Evolutionary conservation across 2,113 vertebrate genomes (phyloP).

Genomic region (Campylomormyrus numenius): DNA sequence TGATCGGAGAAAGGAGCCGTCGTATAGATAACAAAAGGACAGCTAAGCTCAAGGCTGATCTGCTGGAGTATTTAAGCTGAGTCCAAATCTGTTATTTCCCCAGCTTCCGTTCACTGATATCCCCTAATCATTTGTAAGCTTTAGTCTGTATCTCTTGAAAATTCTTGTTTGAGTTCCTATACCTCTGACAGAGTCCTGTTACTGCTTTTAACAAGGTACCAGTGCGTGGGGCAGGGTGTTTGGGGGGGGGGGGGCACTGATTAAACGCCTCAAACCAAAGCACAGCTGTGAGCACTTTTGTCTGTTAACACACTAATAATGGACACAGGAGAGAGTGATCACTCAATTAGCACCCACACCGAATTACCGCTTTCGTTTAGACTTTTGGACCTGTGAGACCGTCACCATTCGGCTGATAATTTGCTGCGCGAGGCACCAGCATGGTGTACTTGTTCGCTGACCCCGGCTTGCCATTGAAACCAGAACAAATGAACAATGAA

Average conservation of each 20-base stretch:
- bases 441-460: not conserved
- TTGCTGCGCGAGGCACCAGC: not conserved
- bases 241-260: slow-evolving; percentile 29
- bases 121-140: not conserved
- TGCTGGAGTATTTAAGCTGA: not conserved
- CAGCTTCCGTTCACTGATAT: not conserved
- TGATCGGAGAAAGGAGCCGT: not conserved
- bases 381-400: not conserved
- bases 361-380: not conserved
- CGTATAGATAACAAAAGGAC: not conserved
- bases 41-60: not conserved
- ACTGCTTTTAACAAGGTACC: not conserved
- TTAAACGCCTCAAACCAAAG: slow-evolving; percentile 51
- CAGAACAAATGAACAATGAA: slow-evolving; percentile 14
- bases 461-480: slow-evolving; percentile 1
- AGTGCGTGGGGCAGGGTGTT: not conserved
- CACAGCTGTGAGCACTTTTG: slow-evolving; percentile 60
- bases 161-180: not conserved
- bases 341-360: slow-evolving; percentile 20
- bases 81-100: not conserved
- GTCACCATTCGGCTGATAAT: not conserved
- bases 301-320: slow-evolving; percentile 56
- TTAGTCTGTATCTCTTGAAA: not conserved
- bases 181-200: not conserved
- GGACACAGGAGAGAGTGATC: slow-evolving; percentile 51